A percentile compares a stretch with the other conserved stretches of the same genome.
phyloP scores from a whole-genome alignment of 2,113 vertebrate species.

The Suncus etruscus region DNA sequence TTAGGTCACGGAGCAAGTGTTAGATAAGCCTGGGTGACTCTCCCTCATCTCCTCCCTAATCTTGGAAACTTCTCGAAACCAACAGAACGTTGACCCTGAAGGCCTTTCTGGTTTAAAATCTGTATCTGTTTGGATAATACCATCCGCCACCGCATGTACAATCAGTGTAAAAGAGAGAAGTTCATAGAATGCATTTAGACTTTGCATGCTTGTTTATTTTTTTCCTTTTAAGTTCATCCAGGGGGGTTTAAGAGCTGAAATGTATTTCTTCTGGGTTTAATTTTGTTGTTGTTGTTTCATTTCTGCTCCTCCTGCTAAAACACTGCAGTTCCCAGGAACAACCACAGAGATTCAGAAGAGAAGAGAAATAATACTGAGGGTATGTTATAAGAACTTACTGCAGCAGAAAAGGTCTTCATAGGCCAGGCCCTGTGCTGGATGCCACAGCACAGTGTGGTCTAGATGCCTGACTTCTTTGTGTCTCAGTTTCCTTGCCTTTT shows the following conservation, averaged over 20 bases:
- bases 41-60: neutral
- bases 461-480: too few relatives aligned
- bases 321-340: constrained; percentile 10
- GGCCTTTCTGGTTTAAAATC: constrained; percentile 9
- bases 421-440: neutral
- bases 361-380: neutral
- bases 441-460: too few relatives aligned
- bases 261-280: constrained; percentile 45
- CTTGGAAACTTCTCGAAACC: constrained; percentile 40
- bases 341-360: constrained; percentile 22
- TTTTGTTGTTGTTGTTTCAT: constrained; percentile 51
- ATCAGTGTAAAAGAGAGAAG: neutral
- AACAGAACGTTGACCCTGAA: neutral
- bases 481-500: neutral
- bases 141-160: neutral
- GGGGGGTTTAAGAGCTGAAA: constrained; percentile 39
- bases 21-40: neutral
- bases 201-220: constrained; percentile 48
- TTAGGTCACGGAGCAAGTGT: neutral
- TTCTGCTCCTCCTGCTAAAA: constrained; percentile 30
- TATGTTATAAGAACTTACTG: neutral
- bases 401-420: neutral
- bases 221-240: constrained; percentile 45
- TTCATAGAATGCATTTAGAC: neutral
- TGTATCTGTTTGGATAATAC: neutral